phyloP scores from a whole-genome alignment of 1,140 invertebrate genomes.

The Panulirus ornatus region DNA sequence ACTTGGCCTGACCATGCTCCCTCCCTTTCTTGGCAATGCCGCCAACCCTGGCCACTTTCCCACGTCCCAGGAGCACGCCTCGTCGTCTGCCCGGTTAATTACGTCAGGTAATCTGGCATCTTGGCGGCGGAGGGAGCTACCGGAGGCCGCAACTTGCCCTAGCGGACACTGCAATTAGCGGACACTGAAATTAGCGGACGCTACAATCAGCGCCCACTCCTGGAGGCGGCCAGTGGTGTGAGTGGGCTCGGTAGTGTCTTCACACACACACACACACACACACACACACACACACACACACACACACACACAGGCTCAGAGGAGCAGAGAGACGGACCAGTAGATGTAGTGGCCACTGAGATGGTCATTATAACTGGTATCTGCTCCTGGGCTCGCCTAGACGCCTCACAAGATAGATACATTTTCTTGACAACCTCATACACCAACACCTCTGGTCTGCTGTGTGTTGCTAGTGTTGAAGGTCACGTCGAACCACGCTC shows the following conservation, averaged over 20 bases:
- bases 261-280: conserved; percentile 33
- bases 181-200: conserved; percentile 52
- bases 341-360: not conserved
- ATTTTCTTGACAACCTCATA: too few species aligned
- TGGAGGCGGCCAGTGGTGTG: conserved; percentile 48
- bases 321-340: not conserved
- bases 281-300: conserved; percentile 23
- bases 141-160: conserved; percentile 47
- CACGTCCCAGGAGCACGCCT: conserved; percentile 37
- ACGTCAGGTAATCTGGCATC: conserved; percentile 61
- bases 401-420: too few species aligned
- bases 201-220: conserved; percentile 40
- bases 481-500: too few species aligned
- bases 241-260: too few species aligned
- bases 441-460: too few species aligned
- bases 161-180: conserved; percentile 41
- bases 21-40: conserved; percentile 23
- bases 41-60: conserved; percentile 44
- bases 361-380: too few species aligned
- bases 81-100: conserved; percentile 47
- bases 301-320: not conserved
- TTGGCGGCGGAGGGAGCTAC: conserved; percentile 59
- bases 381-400: too few species aligned
- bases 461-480: too few species aligned
- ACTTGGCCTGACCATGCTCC: not conserved